Evolutionary conservation across 2,113 vertebrate species (phyloP).

Genomic region (Telmatochromis sp.): DNA sequence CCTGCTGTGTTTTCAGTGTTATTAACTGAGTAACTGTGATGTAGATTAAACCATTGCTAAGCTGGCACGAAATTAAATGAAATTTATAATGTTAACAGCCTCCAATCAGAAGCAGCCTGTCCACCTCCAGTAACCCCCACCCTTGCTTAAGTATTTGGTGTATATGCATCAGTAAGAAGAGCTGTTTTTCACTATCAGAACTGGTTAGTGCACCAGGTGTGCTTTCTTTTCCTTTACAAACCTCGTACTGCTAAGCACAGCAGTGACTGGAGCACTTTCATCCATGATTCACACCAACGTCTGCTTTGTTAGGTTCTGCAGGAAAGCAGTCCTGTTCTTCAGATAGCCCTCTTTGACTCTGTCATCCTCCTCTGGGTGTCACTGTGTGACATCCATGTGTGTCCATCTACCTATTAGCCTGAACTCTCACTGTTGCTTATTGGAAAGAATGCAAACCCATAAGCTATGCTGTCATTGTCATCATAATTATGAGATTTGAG

Average conservation of each 20-base stretch:
- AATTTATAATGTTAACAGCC: neutral
- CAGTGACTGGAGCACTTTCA: neutral
- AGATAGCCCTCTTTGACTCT: neutral
- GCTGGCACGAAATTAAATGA: neutral
- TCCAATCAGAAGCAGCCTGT: neutral
- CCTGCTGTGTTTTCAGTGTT: neutral
- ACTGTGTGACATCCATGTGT: neutral
- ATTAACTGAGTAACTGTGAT: neutral
- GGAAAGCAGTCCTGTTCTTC: neutral
- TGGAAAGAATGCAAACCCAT: neutral
- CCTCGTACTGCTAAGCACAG: neutral
- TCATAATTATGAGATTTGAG: neutral
- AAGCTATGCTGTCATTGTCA: neutral
- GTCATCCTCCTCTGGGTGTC: neutral
- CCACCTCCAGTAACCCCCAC: neutral
- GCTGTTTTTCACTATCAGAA: neutral
- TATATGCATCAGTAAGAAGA: neutral
- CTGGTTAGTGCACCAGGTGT: neutral
- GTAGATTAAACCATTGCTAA: neutral
- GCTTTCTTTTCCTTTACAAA: neutral
- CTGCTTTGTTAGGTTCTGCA: neutral
- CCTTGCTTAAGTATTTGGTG: neutral
- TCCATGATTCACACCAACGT: neutral
- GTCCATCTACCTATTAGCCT: rapidly evolving
- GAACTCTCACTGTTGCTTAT: neutral